Evolutionary conservation across 2,113 vertebrate genomes (phyloP).

Genomic region (Pygathrix nemaeus): DNA sequence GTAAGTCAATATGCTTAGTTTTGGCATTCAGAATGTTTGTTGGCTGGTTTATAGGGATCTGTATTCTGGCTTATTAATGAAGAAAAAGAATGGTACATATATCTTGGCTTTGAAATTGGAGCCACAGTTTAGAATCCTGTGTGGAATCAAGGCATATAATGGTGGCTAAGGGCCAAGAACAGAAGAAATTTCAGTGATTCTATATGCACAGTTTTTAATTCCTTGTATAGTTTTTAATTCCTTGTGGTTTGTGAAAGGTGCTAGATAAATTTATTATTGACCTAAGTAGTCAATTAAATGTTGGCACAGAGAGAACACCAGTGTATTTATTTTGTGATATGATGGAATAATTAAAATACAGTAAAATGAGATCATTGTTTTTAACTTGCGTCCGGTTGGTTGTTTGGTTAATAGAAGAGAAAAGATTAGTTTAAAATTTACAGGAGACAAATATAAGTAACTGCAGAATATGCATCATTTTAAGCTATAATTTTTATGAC

Average conservation of each 20-base stretch:
- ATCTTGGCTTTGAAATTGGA: slow-evolving; percentile 43
- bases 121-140: slow-evolving; percentile 39
- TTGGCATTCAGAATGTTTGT: slow-evolving; percentile 14
- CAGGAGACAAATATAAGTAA: neutral
- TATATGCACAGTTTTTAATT: slow-evolving; percentile 52
- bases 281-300: slow-evolving; percentile 45
- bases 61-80: slow-evolving; percentile 19
- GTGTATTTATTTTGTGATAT: slow-evolving; percentile 19
- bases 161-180: neutral
- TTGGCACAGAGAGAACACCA: neutral
- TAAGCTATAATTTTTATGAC: neutral
- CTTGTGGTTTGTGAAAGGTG: slow-evolving; percentile 53
- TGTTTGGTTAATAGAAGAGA: slow-evolving; percentile 28
- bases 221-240: slow-evolving; percentile 43
- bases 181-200: slow-evolving; percentile 40
- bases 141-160: neutral
- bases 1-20: slow-evolving; percentile 6
- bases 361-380: slow-evolving; percentile 27
- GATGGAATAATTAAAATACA: slow-evolving; percentile 44
- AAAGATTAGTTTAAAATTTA: slow-evolving; percentile 41
- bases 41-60: slow-evolving; percentile 34
- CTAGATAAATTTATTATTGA: slow-evolving; percentile 60
- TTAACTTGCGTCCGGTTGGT: slow-evolving; percentile 23
- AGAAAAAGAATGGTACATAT: slow-evolving; percentile 30
- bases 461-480: slow-evolving; percentile 8